Conservation (phyloP, 92 coral and sea anemone species). For the Zoanthus gigantus region DNA sequence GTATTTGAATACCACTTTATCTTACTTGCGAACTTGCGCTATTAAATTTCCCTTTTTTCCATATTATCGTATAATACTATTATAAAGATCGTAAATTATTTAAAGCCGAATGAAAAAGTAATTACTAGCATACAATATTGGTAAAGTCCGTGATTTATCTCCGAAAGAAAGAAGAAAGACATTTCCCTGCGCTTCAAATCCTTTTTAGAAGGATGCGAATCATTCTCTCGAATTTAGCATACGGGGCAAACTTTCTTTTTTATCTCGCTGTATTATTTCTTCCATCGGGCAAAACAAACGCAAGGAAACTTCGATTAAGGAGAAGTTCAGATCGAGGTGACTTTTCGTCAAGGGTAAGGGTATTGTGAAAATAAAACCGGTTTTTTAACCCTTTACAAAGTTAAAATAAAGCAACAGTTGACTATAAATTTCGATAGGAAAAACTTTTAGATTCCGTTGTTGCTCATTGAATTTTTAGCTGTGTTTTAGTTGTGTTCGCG, state of each 20-base stretch:
- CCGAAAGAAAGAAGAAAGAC: not conserved
- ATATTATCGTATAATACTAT: constrained; percentile 4
- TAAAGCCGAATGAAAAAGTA: constrained; percentile 75
- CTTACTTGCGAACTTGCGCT: not conserved
- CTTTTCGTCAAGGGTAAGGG: constrained; percentile 23
- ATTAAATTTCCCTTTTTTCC: not conserved
- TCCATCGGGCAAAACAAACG: constrained; percentile 23
- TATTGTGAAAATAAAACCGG: not conserved
- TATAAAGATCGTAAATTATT: constrained; percentile 62
- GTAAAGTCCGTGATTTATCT: constrained; percentile 37
- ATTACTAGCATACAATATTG: constrained; percentile 51
- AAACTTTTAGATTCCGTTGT: not conserved
- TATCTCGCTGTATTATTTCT: not conserved
- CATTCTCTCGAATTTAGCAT: constrained; percentile 4
- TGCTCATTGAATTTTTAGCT: not conserved
- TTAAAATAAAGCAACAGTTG: not conserved
- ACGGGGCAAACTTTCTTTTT: constrained; percentile 29
- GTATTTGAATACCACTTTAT: not conserved
- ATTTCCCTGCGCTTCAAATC: constrained; percentile 6
- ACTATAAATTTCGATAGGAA: not conserved
- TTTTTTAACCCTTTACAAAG: not conserved
- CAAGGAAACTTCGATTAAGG: constrained; percentile 15
- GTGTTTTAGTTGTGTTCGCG: not conserved
- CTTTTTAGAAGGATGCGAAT: constrained; percentile 17
- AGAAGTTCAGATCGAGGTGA: constrained; percentile 6